Evolutionary conservation across 1,140 invertebrate species (phyloP), one percentile per base, ranked within the genome.

Genomic region (Bombus consobrinus): DNA sequence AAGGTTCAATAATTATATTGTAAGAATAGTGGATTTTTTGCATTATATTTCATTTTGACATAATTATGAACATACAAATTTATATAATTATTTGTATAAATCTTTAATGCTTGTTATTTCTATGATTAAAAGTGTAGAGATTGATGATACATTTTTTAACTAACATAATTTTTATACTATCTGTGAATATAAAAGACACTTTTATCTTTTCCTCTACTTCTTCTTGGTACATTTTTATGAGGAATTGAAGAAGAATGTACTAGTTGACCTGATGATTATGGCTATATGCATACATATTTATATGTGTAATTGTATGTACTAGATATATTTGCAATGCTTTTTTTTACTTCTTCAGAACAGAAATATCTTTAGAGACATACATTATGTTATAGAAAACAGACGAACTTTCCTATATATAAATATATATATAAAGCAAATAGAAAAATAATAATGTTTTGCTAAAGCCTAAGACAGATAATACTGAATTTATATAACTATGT

Each of bases 401-500:
- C 71, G 47, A 81, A 81, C 78, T 81, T 85, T 85, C 71, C 83
- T 85, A 81, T 39, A 85, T 78, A 71, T 68, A 79, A 79, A 72
- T 71, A 84, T 69, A 84, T 69, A 83, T 77, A 83, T 59, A 71
- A 62, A 79, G 37, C 47, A 83, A 78, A 66, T 66, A 66, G 15
- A 53, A 83, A 84, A 77, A 62, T 83, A 74, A 81, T 53, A 72
- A 85, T 81, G 78, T 85, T 85, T 85, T 79, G 3, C 43, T 81
- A 34, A 72, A 81, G 83, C 78, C 77, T 81, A 85, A 85, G 43
- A 81, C 71, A 75, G 71, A 85, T 85, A 81, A 81, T 84, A 77
- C 81, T 78, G 80, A 89, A 59, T 83, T 74, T 89, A 88, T 89
- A 89, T 86, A 89, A 83, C 78, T 89, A 81, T 78, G 68, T 66